Evolutionary conservation across 35 echinoderm and acorn worm species (phyloP).

Genomic region (Anneissia japonica): DNA sequence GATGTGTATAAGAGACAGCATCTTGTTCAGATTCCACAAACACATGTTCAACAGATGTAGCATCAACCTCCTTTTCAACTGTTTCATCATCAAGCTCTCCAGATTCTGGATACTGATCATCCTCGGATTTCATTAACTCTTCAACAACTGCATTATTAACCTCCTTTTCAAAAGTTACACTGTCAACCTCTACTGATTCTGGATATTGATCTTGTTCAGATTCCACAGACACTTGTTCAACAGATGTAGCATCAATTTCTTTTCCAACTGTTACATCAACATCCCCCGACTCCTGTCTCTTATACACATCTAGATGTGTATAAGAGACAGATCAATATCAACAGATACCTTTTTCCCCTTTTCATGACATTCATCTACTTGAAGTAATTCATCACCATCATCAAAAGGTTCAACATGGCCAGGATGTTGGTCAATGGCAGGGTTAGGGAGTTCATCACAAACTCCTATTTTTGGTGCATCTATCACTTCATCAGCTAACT

Average conservation of each 20-base stretch:
- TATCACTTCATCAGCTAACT: conserved; percentile 10
- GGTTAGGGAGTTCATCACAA: not conserved
- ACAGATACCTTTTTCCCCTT: not conserved
- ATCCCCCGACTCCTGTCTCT: not conserved
- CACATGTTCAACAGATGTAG: not conserved
- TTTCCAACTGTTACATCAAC: not conserved
- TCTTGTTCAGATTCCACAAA: not conserved
- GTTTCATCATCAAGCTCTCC: not conserved
- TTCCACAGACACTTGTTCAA: not conserved
- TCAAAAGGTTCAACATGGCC: not conserved
- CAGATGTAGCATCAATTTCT: not conserved
- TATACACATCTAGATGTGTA: not conserved
- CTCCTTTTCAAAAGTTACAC: conserved; percentile 8
- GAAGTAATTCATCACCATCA: not conserved
- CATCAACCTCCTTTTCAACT: not conserved
- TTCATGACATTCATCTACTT: not conserved
- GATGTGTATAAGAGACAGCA: not conserved
- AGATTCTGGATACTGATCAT: conserved; percentile 9
- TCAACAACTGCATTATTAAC: not conserved
- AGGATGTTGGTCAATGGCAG: not conserved
- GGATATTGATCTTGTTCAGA: not conserved
- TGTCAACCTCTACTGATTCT: not conserved
- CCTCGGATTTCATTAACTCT: not conserved
- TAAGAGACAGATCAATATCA: too few relatives aligned
- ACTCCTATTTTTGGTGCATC: not conserved